These are phyloP conservation scores for Perca fluviatilis DNA, from an alignment of 2,113 vertebrate genomes.

Conservation along the genomic window DNA sequence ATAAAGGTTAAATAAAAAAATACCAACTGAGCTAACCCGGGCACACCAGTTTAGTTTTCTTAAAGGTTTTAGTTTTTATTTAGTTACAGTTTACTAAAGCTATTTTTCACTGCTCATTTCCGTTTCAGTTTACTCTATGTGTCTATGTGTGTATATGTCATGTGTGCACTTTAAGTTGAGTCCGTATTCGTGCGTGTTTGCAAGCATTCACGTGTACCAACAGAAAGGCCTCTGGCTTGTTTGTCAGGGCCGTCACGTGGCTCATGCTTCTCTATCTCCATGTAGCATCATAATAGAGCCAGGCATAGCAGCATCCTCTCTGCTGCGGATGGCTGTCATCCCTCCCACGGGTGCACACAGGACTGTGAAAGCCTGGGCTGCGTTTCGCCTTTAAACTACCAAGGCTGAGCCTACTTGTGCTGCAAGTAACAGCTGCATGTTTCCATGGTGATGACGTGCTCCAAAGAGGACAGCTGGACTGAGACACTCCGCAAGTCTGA, in stretches of 20 bases:
- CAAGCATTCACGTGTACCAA: conserved; percentile 16
- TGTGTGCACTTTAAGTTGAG: not conserved
- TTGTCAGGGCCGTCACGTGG: conserved; percentile 50
- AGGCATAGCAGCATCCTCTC: conserved; percentile 16
- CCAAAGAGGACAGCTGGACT: conserved; percentile 45
- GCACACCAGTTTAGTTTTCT: too few relatives aligned
- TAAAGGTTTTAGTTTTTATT: too few relatives aligned
- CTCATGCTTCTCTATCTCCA: conserved; percentile 21
- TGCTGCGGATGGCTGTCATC: conserved; percentile 29
- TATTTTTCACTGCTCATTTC: too few relatives aligned
- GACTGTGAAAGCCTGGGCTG: not conserved
- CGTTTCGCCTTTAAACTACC: not conserved
- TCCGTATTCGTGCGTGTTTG: not conserved
- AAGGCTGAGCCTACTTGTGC: conserved; percentile 2
- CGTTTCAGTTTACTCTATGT: too few relatives aligned
- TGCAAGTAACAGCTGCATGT: conserved; percentile 14
- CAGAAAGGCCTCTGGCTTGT: conserved; percentile 29
- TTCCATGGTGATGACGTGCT: conserved; percentile 13
- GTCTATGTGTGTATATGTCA: not conserved
- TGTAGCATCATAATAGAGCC: conserved; percentile 23
- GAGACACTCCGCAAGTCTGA: conserved; percentile 50
- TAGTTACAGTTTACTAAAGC: too few relatives aligned
- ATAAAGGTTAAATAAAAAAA: too few relatives aligned
- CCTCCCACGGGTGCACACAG: conserved; percentile 46
- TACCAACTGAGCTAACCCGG: too few relatives aligned